phyloP scores from a whole-genome alignment of 2,888 invertebrate species.

The Falcaria lacertinaria region DNA sequence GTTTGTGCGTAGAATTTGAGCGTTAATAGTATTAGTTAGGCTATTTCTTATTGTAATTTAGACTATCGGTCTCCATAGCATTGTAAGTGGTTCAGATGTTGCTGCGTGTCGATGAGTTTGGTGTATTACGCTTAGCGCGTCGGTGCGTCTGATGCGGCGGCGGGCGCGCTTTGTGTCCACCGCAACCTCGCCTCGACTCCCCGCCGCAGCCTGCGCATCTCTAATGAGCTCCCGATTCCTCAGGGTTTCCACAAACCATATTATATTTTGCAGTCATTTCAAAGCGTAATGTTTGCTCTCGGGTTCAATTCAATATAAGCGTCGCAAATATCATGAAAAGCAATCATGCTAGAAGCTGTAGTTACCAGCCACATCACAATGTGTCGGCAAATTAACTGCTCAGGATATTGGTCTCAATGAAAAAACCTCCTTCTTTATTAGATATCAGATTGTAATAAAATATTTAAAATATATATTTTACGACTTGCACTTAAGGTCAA shows the following conservation, averaged over 20 bases:
- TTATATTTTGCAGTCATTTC: conserved; percentile 1
- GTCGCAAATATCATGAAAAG: too few relatives aligned
- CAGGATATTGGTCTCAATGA: too few relatives aligned
- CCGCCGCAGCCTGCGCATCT: conserved; percentile 36
- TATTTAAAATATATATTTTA: too few relatives aligned
- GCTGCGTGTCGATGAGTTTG: neutral
- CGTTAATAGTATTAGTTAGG: conserved; percentile 11
- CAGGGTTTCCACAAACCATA: conserved; percentile 34
- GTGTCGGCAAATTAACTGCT: too few relatives aligned
- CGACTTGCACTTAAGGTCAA: too few relatives aligned
- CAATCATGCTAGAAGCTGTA: too few relatives aligned
- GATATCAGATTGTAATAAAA: too few relatives aligned
- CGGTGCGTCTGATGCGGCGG: conserved; percentile 23
- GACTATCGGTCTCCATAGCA: conserved; percentile 4
- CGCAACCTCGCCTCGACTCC: conserved; percentile 8
- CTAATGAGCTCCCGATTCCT: conserved; percentile 44
- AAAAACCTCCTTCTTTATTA: too few relatives aligned
- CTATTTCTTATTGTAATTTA: too few relatives aligned
- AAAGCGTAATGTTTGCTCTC: neutral
- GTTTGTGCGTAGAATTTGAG: too few relatives aligned
- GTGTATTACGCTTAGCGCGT: conserved; percentile 24
- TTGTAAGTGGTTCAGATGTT: neutral
- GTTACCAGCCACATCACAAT: too few relatives aligned
- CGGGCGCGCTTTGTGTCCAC: conserved; percentile 19
- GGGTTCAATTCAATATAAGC: too few relatives aligned